Conservation (phyloP, 2,797 vertebrate species). For the Gila robusta region DNA sequence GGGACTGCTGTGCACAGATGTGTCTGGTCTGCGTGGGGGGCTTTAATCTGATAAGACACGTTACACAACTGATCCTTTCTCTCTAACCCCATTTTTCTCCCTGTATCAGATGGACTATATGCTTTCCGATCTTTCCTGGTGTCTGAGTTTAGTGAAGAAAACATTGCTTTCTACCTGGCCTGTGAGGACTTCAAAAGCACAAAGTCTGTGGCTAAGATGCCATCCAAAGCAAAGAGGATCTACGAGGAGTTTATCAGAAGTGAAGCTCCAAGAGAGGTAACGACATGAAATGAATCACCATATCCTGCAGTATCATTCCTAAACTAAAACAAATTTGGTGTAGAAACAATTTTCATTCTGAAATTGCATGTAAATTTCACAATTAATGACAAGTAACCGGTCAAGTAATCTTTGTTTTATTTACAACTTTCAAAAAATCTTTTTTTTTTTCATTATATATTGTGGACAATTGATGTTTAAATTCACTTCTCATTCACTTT, state of each 20-base stretch:
- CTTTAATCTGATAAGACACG: constrained; percentile 48
- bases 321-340: not conserved
- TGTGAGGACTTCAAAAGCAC: constrained; percentile 93
- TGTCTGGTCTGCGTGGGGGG: constrained; percentile 43
- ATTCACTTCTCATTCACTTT: constrained; percentile 10
- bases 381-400: not conserved
- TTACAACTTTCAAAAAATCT: too few relatives aligned
- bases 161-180: constrained; percentile 96
- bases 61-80: constrained; percentile 58
- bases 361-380: not conserved
- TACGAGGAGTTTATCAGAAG: constrained; percentile 92
- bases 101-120: constrained; percentile 87
- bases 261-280: constrained; percentile 94
- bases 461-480: constrained; percentile 24
- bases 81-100: constrained; percentile 35
- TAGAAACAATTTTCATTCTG: not conserved
- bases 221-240: constrained; percentile 90
- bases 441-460: too few relatives aligned
- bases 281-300: not conserved
- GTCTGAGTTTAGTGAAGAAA: constrained; percentile 97
- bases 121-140: constrained; percentile 93
- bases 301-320: not conserved
- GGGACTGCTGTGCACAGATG: constrained; percentile 45
- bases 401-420: not conserved
- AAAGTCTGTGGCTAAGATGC: constrained; percentile 84